These are phyloP conservation scores for Drosophila grimshawi DNA, from an alignment of 1,140 invertebrate genomes.

Conservation along the genomic window DNA sequence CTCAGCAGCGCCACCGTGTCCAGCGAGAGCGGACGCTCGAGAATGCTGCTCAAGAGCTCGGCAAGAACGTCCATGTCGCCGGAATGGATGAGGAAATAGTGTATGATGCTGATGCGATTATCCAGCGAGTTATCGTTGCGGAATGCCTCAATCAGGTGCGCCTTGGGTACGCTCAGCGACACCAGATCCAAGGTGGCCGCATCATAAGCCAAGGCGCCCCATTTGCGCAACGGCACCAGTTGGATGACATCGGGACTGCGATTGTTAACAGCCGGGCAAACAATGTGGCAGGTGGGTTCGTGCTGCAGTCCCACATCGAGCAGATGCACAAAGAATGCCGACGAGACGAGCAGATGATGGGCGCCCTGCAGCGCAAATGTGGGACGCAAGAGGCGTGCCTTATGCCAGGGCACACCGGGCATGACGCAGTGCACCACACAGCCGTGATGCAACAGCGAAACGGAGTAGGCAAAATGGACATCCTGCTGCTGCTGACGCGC, in stretches of 20 bases:
- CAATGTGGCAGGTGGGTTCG: constrained; percentile 92
- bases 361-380: constrained; percentile 90
- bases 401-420: constrained; percentile 90
- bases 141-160: constrained; percentile 88
- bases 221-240: constrained; percentile 87
- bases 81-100: constrained; percentile 91
- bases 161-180: constrained; percentile 87
- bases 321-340: constrained; percentile 91
- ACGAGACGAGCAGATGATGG: constrained; percentile 91
- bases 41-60: constrained; percentile 85
- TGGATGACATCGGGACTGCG: constrained; percentile 87
- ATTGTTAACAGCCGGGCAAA: constrained; percentile 86
- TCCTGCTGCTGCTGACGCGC: constrained; percentile 85
- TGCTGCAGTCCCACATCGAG: constrained; percentile 92
- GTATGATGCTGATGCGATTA: constrained; percentile 90
- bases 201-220: constrained; percentile 87
- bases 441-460: constrained; percentile 92
- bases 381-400: constrained; percentile 90
- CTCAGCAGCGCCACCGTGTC: constrained; percentile 87
- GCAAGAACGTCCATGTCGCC: constrained; percentile 89
- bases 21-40: constrained; percentile 75
- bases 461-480: constrained; percentile 93
- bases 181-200: constrained; percentile 89
- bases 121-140: constrained; percentile 88
- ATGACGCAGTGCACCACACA: constrained; percentile 92